Conservation (phyloP, 2,888 invertebrate species). For the Leuctra nigra region DNA sequence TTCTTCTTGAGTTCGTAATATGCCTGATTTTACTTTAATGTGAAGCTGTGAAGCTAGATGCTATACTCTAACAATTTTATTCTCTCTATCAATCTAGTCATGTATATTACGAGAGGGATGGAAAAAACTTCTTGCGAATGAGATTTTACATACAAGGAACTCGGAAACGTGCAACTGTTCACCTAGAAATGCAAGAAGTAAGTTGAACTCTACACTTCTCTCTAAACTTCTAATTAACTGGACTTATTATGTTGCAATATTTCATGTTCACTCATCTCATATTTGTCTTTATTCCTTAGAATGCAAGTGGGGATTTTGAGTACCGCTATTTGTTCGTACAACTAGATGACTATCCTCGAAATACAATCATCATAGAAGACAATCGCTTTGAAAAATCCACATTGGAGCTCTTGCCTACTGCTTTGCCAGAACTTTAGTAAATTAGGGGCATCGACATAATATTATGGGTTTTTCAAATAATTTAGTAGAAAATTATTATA, state of each 20-base stretch:
- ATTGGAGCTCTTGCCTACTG: neutral
- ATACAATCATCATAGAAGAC: slow-evolving; percentile 72
- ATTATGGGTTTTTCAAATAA: too few species aligned
- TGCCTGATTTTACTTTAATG: neutral
- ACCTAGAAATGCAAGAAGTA: slow-evolving; percentile 81
- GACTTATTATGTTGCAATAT: too few species aligned
- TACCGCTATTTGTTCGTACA: slow-evolving; percentile 81
- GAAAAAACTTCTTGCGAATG: slow-evolving; percentile 76
- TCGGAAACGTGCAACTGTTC: slow-evolving; percentile 72
- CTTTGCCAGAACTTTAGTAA: neutral
- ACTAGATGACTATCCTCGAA: slow-evolving; percentile 67
- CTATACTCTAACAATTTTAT: neutral
- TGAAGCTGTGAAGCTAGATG: neutral
- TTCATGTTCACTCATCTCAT: too few species aligned
- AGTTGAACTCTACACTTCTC: neutral
- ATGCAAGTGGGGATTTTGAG: slow-evolving; percentile 64
- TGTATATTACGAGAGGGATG: slow-evolving; percentile 64
- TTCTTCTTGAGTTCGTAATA: neutral
- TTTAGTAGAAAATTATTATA: too few species aligned
- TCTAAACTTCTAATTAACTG: too few species aligned
- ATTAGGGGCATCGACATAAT: too few species aligned
- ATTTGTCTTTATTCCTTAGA: slow-evolving; percentile 45
- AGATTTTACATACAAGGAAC: slow-evolving; percentile 84
- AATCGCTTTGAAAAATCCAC: slow-evolving; percentile 44
- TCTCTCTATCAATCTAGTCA: slow-evolving; percentile 47